Evolutionary conservation across 2,113 vertebrate species (phyloP), one percentile per base, ranked within the genome.

Genomic region (Ctenodactylus gundi): DNA sequence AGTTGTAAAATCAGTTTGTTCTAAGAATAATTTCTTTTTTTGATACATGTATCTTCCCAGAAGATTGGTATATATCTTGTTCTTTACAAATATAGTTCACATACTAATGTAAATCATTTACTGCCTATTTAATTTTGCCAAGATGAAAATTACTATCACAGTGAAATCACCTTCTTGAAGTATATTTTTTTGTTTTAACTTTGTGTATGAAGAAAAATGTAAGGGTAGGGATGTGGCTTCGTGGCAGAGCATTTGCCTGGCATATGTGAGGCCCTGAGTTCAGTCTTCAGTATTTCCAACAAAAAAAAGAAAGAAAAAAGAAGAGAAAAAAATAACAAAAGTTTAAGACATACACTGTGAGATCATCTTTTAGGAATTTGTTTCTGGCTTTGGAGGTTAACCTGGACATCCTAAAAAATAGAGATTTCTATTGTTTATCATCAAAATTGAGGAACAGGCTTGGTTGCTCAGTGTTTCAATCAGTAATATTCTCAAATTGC

Each of bases 81-180:
- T 76, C 62, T 89, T 96, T 82, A 78, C 7, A 90, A 93, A 95
- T 93, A 62, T 55, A 87, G 57, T 87, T 94, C 84, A 88, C 29
- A 73, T 44, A 73, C 51, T 68, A 92, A 94, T 62, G 70, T 21
- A 85, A 88, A 88, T 14, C 65, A 95, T 90, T 65, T 93, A 76
- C n/a, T 87, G 57, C 23, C 53, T 23, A 2, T n/a, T 39, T 78
- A 57, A 68, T 93, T 86, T 80, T 83, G 58, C 51, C 39, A 39
- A 85, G 73, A 88, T 93, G 78, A 94, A 95, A 96, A 97, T 53
- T 88, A 75, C 34, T 78, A 83, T 86, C 91, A 90, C 70, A 94
- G 57, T 55, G 13, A 91, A 65, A 88, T 20, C 70, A 73, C 17
- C 20, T 92, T 90, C 96, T 67, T 21, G 2, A 84, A 76, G 51